These are phyloP conservation scores for Lophura swinhoii DNA, from an alignment of 2,797 vertebrate species.

Conservation along the genomic window DNA sequence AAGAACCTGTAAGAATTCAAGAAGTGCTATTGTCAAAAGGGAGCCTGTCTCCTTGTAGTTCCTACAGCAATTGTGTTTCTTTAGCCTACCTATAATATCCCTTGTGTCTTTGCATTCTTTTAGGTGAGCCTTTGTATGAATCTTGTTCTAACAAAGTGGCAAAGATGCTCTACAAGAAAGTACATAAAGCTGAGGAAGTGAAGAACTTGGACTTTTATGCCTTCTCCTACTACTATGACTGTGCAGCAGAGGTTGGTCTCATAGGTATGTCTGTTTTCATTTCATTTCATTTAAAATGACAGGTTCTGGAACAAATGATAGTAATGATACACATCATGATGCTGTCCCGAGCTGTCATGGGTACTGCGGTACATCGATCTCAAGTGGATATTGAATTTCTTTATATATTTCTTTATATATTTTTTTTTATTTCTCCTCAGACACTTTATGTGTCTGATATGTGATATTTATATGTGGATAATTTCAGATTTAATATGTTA, in stretches of 20 bases:
- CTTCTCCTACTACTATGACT: conserved; percentile 94
- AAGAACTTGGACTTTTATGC: conserved; percentile 88
- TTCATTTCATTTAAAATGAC: not conserved
- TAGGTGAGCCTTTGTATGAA: conserved; percentile 83
- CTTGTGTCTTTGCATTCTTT: not conserved
- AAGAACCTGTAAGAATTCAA: not conserved
- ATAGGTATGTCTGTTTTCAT: conserved; percentile 81
- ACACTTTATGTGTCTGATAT: no score
- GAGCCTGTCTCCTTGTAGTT: not conserved
- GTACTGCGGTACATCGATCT: not conserved
- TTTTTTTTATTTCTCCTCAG: no score
- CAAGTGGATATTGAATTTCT: not conserved
- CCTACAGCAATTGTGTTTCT: not conserved
- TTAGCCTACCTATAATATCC: not conserved
- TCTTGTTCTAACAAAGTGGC: conserved; percentile 86
- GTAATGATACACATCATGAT: fast-evolving
- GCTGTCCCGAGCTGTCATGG: not conserved
- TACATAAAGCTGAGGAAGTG: conserved; percentile 81
- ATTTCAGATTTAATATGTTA: not conserved
- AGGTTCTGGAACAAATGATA: not conserved
- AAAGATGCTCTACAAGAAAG: conserved; percentile 85
- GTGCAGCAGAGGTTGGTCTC: conserved; percentile 85
- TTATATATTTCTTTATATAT: not conserved
- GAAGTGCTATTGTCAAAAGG: not conserved
- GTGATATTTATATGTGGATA: no score